Conservation (phyloP, 2,888 invertebrate genomes). For the Galerucella calmariensis region DNA sequence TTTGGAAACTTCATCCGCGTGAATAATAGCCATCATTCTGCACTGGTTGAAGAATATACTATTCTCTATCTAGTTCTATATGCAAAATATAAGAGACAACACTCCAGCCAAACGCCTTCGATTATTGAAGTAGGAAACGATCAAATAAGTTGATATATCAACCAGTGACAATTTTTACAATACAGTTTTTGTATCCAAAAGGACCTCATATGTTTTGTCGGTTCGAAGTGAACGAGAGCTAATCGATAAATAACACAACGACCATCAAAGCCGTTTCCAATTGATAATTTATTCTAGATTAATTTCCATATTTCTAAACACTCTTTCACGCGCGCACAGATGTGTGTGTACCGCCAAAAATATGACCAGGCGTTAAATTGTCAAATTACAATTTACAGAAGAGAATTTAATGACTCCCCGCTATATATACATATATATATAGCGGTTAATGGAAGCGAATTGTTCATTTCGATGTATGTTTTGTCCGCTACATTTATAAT, state of each 20-base stretch:
- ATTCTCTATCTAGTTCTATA: too few species aligned
- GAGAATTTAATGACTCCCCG: conserved; percentile 34
- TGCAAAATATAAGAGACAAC: too few species aligned
- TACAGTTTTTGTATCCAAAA: neutral
- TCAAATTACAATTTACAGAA: conserved; percentile 26
- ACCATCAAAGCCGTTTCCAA: conserved; percentile 17
- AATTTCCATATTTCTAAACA: conserved; percentile 27
- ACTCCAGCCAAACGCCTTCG: too few species aligned
- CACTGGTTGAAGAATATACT: too few species aligned
- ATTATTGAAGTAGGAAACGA: too few species aligned
- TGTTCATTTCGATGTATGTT: conserved; percentile 28
- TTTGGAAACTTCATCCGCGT: too few species aligned
- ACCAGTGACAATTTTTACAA: too few species aligned
- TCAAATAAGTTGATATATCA: too few species aligned
- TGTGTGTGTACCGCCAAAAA: conserved; percentile 25
- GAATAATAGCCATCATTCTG: too few species aligned
- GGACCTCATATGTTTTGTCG: neutral
- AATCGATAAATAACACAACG: conserved; percentile 19
- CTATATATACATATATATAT: neutral
- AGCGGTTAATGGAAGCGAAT: conserved; percentile 30
- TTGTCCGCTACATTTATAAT: conserved; percentile 35
- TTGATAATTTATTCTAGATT: conserved; percentile 28
- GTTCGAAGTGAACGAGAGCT: neutral
- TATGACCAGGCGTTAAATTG: conserved; percentile 22
- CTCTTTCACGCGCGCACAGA: conserved; percentile 19